These are phyloP conservation scores for Netelia inedita DNA, from an alignment of 2,888 invertebrate species.

Conservation along the genomic window DNA sequence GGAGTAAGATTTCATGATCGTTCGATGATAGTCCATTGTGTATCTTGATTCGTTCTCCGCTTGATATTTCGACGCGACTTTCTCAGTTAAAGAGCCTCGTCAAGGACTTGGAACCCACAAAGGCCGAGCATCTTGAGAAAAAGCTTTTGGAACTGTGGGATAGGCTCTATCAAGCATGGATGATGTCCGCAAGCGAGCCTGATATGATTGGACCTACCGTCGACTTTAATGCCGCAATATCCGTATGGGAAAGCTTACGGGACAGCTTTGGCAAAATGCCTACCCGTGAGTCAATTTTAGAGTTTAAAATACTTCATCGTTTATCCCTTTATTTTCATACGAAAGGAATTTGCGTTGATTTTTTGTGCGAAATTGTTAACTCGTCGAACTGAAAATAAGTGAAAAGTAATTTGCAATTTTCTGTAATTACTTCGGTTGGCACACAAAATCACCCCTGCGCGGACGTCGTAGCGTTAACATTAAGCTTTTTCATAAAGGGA, in stretches of 20 bases:
- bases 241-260: slow-evolving; percentile 90
- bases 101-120: slow-evolving; percentile 92
- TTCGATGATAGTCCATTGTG: background rate
- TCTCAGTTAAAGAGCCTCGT: slow-evolving; percentile 91
- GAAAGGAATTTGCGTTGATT: too few species aligned
- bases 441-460: too few species aligned
- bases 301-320: background rate
- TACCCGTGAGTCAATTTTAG: slow-evolving; percentile 86
- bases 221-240: slow-evolving; percentile 90
- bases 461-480: too few species aligned
- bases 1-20: slow-evolving; percentile 87
- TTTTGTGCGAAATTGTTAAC: too few species aligned
- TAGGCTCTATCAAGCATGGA: slow-evolving; percentile 96
- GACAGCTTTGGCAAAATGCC: slow-evolving; percentile 91
- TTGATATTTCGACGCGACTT: background rate
- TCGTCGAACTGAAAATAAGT: too few species aligned
- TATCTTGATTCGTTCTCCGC: background rate
- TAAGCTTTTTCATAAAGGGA: too few species aligned
- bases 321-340: background rate
- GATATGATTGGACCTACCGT: slow-evolving; percentile 90
- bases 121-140: slow-evolving; percentile 93
- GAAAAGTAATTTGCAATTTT: too few species aligned
- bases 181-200: slow-evolving; percentile 89
- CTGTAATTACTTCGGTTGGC: too few species aligned
- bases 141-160: slow-evolving; percentile 98